These are phyloP conservation scores for Papilio elwesi DNA, from an alignment of 2,888 invertebrate species.

Conservation along the genomic window DNA sequence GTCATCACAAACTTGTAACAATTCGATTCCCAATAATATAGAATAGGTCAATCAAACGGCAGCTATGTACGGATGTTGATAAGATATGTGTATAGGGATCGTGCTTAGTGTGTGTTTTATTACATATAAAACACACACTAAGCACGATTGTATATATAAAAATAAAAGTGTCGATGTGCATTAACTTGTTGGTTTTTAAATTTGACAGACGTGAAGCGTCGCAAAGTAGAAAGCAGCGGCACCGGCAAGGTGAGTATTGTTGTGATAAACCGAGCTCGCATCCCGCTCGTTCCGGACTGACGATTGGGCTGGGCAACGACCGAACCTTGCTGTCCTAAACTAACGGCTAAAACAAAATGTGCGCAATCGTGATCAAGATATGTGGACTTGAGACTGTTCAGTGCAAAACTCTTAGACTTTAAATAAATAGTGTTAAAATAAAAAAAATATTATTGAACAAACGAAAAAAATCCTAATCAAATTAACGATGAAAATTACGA, in stretches of 20 bases:
- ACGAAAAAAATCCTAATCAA: not conserved
- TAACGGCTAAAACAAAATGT: slow-evolving; percentile 30
- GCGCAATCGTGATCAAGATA: slow-evolving; percentile 37
- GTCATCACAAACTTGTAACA: not conserved
- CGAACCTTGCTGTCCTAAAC: slow-evolving; percentile 33
- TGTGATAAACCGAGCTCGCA: slow-evolving; percentile 70
- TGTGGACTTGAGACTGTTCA: slow-evolving; percentile 29
- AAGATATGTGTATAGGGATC: too few relatives aligned
- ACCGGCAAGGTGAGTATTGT: slow-evolving; percentile 93
- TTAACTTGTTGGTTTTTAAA: slow-evolving; percentile 3
- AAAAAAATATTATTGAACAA: not conserved
- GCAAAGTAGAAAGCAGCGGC: slow-evolving; percentile 90
- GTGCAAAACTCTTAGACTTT: slow-evolving; percentile 25
- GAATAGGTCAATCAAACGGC: too few relatives aligned
- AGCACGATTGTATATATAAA: too few relatives aligned
- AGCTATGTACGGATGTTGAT: too few relatives aligned
- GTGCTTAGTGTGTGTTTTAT: too few relatives aligned
- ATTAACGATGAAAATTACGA: not conserved
- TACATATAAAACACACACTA: too few relatives aligned
- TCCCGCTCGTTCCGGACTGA: slow-evolving; percentile 80
- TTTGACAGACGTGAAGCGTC: slow-evolving; percentile 90
- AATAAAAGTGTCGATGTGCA: not conserved
- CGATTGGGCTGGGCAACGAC: slow-evolving; percentile 84
- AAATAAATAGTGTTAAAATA: slow-evolving; percentile 7
- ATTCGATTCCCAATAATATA: not conserved